Evolutionary conservation across 2,113 vertebrate species (phyloP), one percentile per base, ranked within the genome.

Genomic region (Ptilonorhynchus violaceus): DNA sequence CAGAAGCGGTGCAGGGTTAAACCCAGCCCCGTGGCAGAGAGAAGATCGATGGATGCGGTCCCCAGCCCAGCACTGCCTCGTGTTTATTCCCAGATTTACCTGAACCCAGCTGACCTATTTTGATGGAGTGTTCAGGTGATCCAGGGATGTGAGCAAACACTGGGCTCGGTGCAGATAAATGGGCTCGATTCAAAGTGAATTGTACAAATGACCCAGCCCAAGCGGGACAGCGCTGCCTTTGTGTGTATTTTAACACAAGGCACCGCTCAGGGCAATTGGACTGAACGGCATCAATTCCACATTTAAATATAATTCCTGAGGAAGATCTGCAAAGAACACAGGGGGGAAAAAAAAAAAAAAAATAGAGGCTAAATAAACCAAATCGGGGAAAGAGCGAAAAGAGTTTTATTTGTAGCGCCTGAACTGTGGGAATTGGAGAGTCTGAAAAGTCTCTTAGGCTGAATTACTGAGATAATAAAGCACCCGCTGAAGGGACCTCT

Each of bases 401-500:
- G 95, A 80, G 86, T 94, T 96, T 93, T 96, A 96, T 97, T 97
- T 98, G 97, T 91, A 97, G 94, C 96, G 97, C 77, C 94, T 93
- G 87, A 96, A 97, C 91, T 96, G 80, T 91, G 90, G 96, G 93
- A 96, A 95, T 18, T 96, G 88, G 93, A 93, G 94, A 95, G 88
- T 82, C 82, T 70, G 86, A 49, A 63, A 96, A 88, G 88, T 95
- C 92, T 95, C 94, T 89, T 10, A 96, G 90, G 88, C 79, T 88
- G 93, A 97, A 97, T 97, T 97, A 97, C 49, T 79, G 92, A 95
- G 94, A 97, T 97, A 96, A 97, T 95, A 97, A 96, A 97, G 89
- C 95, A 97, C 96, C 93, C 94, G 95, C 90, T 92, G 92, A 89
- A 97, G 96, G 93, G 92, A 89, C 86, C 92, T 87, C 94, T 53